Base-by-base conservation (phyloP, 2,113 vertebrate species). In the Coreoperca whiteheadi region DNA sequence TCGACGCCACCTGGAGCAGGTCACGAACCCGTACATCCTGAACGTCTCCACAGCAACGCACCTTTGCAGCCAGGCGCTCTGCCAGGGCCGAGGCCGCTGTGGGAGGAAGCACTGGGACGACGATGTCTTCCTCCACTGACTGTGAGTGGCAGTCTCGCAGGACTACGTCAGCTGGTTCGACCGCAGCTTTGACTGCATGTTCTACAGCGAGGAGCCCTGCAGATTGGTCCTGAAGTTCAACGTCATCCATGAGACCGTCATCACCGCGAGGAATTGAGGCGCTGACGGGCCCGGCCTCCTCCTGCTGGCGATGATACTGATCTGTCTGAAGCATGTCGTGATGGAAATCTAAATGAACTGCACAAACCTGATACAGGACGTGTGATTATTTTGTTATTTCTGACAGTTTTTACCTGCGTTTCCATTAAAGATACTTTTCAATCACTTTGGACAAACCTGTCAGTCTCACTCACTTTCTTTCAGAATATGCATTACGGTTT, bases 21-120 rank as follows among this genome's bases (percentile, higher is more conserved):
- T 85, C 37, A 85, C 97, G 90, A 96, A 93, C 60, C 95, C 93
- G 1, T 98, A 97, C 82, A 85, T 97, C 84, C 79, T 97, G 80
- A 97, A 97, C 0, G 89, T 97, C 70, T 94, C 97, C 1, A 94
- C 93, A 48, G 96, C 96, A n/a, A 86, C 95, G 15, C 93, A 53
- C 85, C 91, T 96, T 59, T 97, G 97, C 67, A 95, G 94, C 78
- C 73, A 87, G 41, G 93, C 88, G 14, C 85, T 97, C 25, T 97
- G 96, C 51, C 85, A 89, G n/a, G 85, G 85, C 7, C 69, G 69
- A 39, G 97, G 97, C 21, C 77, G 94, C 16, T 97, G 97, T 0
- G 77, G 72, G 50, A 90, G 97, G 79, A 97, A 95, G 91, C 32
- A 87, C 7, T 95, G 96, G 96, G 84, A 97, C 87, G 93, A 95